A percentile compares a stretch with the other conserved stretches of the same genome.
Conservation (phyloP, 37 sponge, comb jelly and placozoan genomes). For the Diacarnus erythraeanus region DNA sequence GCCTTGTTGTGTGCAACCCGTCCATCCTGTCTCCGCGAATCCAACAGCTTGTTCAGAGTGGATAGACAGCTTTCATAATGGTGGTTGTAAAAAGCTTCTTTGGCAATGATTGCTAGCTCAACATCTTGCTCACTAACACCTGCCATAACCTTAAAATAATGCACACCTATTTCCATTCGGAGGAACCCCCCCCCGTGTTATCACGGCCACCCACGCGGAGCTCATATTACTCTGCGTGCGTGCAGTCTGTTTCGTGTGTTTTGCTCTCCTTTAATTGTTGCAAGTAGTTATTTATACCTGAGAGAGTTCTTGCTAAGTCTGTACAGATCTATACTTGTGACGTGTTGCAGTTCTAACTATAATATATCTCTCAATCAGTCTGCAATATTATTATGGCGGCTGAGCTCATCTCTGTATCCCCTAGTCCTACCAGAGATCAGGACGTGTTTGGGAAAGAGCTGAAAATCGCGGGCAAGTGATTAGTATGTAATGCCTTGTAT, state of each 20-base stretch:
- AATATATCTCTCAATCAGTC: too few relatives aligned
- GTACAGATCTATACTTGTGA: too few relatives aligned
- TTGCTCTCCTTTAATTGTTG: too few relatives aligned
- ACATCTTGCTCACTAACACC: constrained; percentile 14
- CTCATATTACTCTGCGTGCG: too few relatives aligned
- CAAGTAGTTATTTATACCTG: too few relatives aligned
- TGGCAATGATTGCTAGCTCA: constrained; percentile 60
- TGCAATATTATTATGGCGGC: neutral
- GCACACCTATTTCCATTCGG: neutral
- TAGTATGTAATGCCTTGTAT: too few relatives aligned
- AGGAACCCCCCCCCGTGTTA: too few relatives aligned
- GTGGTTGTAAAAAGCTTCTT: constrained; percentile 65
- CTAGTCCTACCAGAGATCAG: constrained; percentile 27
- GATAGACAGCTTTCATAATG: constrained; percentile 84
- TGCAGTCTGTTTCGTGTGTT: too few relatives aligned
- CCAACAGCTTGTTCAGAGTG: constrained; percentile 69
- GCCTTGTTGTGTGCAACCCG: constrained; percentile 84
- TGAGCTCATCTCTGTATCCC: constrained; percentile 2
- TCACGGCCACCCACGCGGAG: too few relatives aligned
- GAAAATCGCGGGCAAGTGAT: constrained; percentile 40
- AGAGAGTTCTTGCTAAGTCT: too few relatives aligned
- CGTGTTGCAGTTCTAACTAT: too few relatives aligned
- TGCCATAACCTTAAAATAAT: neutral
- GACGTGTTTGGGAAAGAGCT: constrained; percentile 77
- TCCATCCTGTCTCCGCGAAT: constrained; percentile 63